Percentiles rank a stretch among this genome's conserved stretches.
Evolutionary conservation across 2,113 vertebrate genomes (phyloP).

Genomic region (Myrmophylax atrothorax): DNA sequence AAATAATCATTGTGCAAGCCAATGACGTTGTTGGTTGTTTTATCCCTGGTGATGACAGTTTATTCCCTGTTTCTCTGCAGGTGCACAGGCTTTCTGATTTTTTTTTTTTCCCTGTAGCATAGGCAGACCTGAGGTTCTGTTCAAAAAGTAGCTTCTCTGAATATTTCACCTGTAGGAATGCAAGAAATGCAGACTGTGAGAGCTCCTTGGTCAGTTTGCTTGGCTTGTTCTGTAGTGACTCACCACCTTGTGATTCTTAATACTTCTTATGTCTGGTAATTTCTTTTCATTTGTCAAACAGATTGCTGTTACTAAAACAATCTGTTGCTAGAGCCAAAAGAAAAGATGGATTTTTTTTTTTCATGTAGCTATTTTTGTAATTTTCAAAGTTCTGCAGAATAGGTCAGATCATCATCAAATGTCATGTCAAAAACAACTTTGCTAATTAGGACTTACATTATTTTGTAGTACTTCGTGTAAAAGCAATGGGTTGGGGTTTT

Average conservation of each 20-base stretch:
- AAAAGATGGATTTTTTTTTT: background rate
- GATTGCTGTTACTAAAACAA: conserved; percentile 19
- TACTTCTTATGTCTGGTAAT: background rate
- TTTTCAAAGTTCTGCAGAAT: background rate
- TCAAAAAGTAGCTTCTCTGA: background rate
- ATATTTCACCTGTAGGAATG: background rate
- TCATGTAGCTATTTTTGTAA: background rate
- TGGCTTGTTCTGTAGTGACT: background rate
- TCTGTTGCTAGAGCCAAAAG: background rate
- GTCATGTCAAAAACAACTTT: background rate
- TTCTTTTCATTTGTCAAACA: background rate
- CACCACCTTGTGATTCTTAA: conserved; percentile 14
- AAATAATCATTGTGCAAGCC: background rate
- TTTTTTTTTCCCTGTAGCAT: background rate
- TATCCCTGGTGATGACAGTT: background rate
- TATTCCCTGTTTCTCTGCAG: background rate
- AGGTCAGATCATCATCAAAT: background rate
- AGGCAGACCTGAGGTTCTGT: background rate
- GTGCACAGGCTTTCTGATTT: background rate
- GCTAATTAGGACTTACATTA: background rate
- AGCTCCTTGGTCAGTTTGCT: background rate
- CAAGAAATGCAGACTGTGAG: background rate
- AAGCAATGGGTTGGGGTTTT: fast-evolving
- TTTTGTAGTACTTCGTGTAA: background rate
- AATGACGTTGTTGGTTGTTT: background rate